These are phyloP conservation scores for Hermaeophaga mercurialis DNA, from an alignment of 2,888 invertebrate species.

Conservation along the genomic window DNA sequence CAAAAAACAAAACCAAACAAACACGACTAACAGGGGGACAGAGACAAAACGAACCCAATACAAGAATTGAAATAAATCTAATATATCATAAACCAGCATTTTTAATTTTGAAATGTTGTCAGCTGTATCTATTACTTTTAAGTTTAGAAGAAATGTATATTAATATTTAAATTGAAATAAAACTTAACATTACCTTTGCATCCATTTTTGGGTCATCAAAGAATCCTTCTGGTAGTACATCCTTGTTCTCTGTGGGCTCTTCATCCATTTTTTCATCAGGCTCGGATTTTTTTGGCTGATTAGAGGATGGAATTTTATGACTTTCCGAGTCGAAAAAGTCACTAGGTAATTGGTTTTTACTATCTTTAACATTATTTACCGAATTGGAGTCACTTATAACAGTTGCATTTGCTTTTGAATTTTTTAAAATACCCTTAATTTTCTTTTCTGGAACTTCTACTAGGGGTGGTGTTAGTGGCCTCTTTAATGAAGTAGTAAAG, in stretches of 20 bases:
- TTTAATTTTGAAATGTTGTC: no score
- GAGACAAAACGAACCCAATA: no score
- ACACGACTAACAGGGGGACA: no score
- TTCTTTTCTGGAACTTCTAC: conserved; percentile 63
- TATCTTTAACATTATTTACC: conserved; percentile 37
- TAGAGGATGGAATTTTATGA: conserved; percentile 44
- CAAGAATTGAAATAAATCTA: no score
- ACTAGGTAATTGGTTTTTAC: conserved; percentile 47
- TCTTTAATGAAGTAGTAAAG: conserved; percentile 61
- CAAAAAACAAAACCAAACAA: no score
- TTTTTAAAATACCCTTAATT: conserved; percentile 72
- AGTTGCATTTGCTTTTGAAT: conserved; percentile 50
- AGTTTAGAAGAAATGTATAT: no score
- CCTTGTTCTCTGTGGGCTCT: conserved; percentile 44
- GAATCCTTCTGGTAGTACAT: conserved; percentile 78
- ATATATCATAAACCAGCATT: no score
- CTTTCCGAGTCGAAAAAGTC: conserved; percentile 60
- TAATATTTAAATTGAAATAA: no score
- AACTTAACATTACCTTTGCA: conserved; percentile 83
- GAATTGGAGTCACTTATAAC: conserved; percentile 26
- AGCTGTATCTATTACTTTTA: no score
- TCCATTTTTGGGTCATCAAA: conserved; percentile 84
- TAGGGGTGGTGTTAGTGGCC: conserved; percentile 56
- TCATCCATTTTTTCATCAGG: conserved; percentile 41
- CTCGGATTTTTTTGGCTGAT: conserved; percentile 24